These are phyloP conservation scores for Lepisosteus osseus DNA, from an alignment of 2,113 vertebrate species.

Conservation along the genomic window DNA sequence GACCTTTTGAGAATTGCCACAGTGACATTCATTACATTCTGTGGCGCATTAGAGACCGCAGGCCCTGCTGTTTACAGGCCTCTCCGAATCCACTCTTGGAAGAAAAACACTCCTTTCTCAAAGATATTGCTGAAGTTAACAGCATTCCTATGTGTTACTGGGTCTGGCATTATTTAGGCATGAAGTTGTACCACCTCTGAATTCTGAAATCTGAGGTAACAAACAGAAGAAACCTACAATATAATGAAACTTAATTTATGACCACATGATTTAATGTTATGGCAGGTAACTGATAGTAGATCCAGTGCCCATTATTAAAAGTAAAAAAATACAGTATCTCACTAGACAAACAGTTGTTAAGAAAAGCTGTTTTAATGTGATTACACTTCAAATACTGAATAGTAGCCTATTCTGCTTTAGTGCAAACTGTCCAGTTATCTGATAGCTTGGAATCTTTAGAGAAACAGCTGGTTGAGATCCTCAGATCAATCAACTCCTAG, in stretches of 20 bases:
- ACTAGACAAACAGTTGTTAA: no score
- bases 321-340: neutral
- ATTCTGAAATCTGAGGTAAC: neutral
- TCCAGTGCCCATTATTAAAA: neutral
- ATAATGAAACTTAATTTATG: neutral
- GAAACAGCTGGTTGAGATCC: no score
- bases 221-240: neutral
- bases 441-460: no score
- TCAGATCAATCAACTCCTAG: no score
- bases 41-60: conserved; percentile 24
- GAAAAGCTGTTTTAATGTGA: no score
- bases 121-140: no score
- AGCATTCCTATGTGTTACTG: no score
- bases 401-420: no score
- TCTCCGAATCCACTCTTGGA: conserved; percentile 12
- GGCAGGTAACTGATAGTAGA: neutral
- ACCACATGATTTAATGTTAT: neutral
- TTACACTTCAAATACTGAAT: no score
- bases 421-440: no score
- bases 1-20: conserved; percentile 34
- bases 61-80: conserved; percentile 24
- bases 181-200: neutral
- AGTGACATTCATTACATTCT: conserved; percentile 29
- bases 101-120: neutral
- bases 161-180: no score